A percentile compares a stretch with the other conserved stretches of the same genome.
Conservation (phyloP, 2,888 invertebrate genomes). For the Lithophane semibrunnea region DNA sequence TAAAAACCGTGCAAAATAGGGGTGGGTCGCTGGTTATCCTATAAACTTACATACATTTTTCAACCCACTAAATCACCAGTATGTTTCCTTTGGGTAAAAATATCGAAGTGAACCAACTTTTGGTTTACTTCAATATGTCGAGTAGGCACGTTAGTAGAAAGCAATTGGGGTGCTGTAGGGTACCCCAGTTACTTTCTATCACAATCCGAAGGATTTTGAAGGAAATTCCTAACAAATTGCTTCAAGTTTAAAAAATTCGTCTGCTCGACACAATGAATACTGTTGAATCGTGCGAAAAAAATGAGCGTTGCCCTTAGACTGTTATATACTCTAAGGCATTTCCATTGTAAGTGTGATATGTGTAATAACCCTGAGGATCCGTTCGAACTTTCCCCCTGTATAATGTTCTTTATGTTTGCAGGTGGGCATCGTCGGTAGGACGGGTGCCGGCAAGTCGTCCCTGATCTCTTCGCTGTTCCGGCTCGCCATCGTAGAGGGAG, state of each 20-base stretch:
- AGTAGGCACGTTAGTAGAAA: neutral
- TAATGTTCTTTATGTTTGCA: slow-evolving; percentile 77
- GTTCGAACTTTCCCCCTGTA: neutral
- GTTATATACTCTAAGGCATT: neutral
- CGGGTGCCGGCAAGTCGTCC: slow-evolving; percentile 96
- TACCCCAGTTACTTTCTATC: neutral
- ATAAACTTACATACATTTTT: too few species aligned
- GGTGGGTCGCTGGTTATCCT: too few species aligned
- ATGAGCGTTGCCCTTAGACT: neutral
- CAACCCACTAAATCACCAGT: too few species aligned
- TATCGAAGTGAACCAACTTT: neutral
- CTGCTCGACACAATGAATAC: neutral
- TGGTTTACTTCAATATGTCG: neutral
- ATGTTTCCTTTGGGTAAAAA: too few species aligned
- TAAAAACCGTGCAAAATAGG: too few species aligned
- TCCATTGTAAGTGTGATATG: neutral
- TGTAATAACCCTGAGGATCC: neutral
- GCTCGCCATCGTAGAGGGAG: slow-evolving; percentile 93
- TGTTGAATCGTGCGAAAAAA: too few species aligned
- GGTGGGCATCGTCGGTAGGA: slow-evolving; percentile 95
- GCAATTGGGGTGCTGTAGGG: too few species aligned
- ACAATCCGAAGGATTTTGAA: neutral
- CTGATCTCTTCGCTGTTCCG: slow-evolving; percentile 95
- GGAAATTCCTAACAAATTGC: neutral
- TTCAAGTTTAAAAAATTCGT: neutral